Conservation (phyloP, 92 coral and sea anemone genomes). For the Siderastrea siderea region DNA sequence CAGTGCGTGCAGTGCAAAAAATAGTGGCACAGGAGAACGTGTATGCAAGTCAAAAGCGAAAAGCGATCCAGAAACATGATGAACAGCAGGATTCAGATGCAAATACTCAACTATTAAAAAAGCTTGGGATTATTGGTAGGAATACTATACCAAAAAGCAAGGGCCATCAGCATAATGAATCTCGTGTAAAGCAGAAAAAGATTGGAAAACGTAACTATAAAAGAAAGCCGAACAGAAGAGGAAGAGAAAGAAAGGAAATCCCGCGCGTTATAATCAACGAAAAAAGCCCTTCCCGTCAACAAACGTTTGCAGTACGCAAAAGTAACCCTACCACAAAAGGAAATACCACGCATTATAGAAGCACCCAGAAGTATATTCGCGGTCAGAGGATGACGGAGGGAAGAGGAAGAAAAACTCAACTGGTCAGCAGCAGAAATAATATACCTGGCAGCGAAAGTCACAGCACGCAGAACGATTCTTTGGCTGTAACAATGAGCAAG, state of each 20-base stretch:
- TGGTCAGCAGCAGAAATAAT: slow-evolving; percentile 7
- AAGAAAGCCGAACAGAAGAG: not conserved
- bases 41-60: slow-evolving; percentile 63
- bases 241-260: slow-evolving; percentile 21
- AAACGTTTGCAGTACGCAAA: not conserved
- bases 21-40: slow-evolving; percentile 70
- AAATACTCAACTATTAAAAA: not conserved
- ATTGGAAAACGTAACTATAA: not conserved
- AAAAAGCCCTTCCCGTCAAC: not conserved
- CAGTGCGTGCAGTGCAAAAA: slow-evolving; percentile 76
- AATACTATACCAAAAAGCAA: slow-evolving; percentile 35
- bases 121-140: slow-evolving; percentile 15
- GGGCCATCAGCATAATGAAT: slow-evolving; percentile 3
- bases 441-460: not conserved
- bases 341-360: not conserved
- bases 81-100: not conserved
- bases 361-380: not conserved
- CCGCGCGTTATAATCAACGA: not conserved
- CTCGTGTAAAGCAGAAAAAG: not conserved
- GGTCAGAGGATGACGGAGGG: not conserved
- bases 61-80: slow-evolving; percentile 72
- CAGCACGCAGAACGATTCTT: not conserved
- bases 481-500: not conserved
- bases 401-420: not conserved
- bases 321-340: not conserved